Base-by-base conservation (phyloP, 1,140 invertebrate species). In the Mercenaria mercenaria region DNA sequence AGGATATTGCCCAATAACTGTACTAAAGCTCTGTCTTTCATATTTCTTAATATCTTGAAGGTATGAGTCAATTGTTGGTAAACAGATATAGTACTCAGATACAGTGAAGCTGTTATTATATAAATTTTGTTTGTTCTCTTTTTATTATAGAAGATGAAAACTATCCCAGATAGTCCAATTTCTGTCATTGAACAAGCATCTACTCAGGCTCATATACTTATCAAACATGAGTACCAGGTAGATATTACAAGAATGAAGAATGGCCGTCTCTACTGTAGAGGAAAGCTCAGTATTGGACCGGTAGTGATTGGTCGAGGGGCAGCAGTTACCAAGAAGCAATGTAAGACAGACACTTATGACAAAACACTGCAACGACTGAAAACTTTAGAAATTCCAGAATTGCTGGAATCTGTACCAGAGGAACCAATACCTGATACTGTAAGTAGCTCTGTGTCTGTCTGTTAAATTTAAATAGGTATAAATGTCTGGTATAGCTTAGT, bases 131-230 rank as follows among this genome's bases (percentile, higher is more conserved):
- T 47, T 47, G 6, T 6, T 47, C 15, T 47, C 15, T 47, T 47
- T 6, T 47, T 29, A n/a, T 77, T 91, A 3, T 69, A 91, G 80
- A 89, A 89, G 23, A 82, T 92, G 34, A 91, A 90, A 37, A 89
- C 56, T 41, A 34, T 91, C 15, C 90, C 91, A 41, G 88, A 92
- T 15, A 92, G 88, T 29, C 90, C 89, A 29, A 88, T 94, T 26
- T 91, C 91, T n/a, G 32, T 80, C 26, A 76, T 94, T 29, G 91
- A 92, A 37, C 93, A 94, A 61, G 91, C 91, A 23, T 64, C 91
- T 23, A 82, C 89, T 2, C 88, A 90, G 18, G 91, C 93, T 64
- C 89, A 91, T 56, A 92, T 91, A 59, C 76, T 79, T 23, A 76
- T 94, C 32, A 86, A 85, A 50, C 91, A 92, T 41, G 89, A 91